A percentile compares a stretch with the other conserved stretches of the same genome.
Evolutionary conservation across 2,113 vertebrate genomes (phyloP).

Genomic region (Crotalus horridus): DNA sequence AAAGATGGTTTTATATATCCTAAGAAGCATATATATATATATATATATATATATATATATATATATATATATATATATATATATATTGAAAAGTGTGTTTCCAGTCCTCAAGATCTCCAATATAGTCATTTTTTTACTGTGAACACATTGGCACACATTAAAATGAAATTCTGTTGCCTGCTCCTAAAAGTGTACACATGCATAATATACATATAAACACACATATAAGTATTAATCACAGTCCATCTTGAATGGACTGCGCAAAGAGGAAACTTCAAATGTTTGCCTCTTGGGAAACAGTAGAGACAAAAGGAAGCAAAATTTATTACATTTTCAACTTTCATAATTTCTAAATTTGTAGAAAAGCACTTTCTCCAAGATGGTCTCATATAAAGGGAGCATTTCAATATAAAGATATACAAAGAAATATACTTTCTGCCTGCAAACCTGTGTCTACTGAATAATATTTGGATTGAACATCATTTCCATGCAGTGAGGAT

Average conservation of each 20-base stretch:
- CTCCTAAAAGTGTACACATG: too few relatives aligned
- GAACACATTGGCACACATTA: too few relatives aligned
- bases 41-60: background rate
- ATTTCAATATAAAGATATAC: background rate
- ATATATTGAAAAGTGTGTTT: background rate
- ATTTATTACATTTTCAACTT: background rate
- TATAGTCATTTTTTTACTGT: background rate
- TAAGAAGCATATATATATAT: background rate
- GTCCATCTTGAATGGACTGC: too few relatives aligned
- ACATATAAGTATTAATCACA: too few relatives aligned
- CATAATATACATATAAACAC: too few relatives aligned
- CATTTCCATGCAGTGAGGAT: background rate
- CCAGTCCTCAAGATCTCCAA: background rate
- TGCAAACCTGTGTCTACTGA: background rate
- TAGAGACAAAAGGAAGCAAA: background rate
- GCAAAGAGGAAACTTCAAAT: background rate
- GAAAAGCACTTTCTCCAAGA: background rate
- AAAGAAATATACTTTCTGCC: background rate
- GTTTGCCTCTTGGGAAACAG: background rate
- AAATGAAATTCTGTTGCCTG: too few relatives aligned
- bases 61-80: background rate
- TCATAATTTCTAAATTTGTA: background rate
- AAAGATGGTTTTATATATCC: background rate
- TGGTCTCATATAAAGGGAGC: background rate
- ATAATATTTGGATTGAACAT: background rate